Evolutionary conservation across 2,888 invertebrate genomes (phyloP).

Genomic region (Heteromurus nitidus): DNA sequence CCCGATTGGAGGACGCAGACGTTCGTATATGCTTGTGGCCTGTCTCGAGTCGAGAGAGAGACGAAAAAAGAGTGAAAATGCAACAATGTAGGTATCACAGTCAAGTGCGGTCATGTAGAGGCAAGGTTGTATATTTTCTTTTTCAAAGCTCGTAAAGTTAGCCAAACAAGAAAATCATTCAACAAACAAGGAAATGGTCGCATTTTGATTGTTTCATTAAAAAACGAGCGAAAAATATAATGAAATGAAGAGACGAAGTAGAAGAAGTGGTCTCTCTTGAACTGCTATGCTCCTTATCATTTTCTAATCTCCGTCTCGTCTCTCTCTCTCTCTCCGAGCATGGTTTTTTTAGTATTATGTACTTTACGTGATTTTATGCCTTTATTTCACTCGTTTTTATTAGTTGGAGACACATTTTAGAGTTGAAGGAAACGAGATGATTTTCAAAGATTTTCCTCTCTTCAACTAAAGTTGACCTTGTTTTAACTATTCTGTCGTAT

Average conservation of each 20-base stretch:
- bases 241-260: background rate
- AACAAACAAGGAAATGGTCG: slow-evolving; percentile 61
- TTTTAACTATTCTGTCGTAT: too few species aligned
- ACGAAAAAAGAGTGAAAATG: slow-evolving; percentile 11
- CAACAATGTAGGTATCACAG: slow-evolving; percentile 13
- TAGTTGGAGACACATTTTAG: slow-evolving; percentile 11
- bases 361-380: slow-evolving; percentile 56
- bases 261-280: slow-evolving; percentile 60
- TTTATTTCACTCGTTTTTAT: slow-evolving; percentile 39
- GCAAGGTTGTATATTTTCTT: slow-evolving; percentile 49
- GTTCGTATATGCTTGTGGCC: too few species aligned
- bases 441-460: slow-evolving; percentile 12
- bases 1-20: too few species aligned
- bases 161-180: slow-evolving; percentile 65
- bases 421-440: slow-evolving; percentile 16
- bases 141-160: slow-evolving; percentile 59
- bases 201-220: slow-evolving; percentile 61
- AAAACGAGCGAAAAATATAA: too few species aligned
- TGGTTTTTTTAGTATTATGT: slow-evolving; percentile 48
- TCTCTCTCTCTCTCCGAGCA: slow-evolving; percentile 24
- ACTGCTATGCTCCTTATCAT: slow-evolving; percentile 16
- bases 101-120: slow-evolving; percentile 31
- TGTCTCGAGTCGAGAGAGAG: too few species aligned
- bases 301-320: slow-evolving; percentile 31
- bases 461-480: too few species aligned